phyloP scores from a whole-genome alignment of 2,113 vertebrate genomes.

The Peromyscus polionotus region DNA sequence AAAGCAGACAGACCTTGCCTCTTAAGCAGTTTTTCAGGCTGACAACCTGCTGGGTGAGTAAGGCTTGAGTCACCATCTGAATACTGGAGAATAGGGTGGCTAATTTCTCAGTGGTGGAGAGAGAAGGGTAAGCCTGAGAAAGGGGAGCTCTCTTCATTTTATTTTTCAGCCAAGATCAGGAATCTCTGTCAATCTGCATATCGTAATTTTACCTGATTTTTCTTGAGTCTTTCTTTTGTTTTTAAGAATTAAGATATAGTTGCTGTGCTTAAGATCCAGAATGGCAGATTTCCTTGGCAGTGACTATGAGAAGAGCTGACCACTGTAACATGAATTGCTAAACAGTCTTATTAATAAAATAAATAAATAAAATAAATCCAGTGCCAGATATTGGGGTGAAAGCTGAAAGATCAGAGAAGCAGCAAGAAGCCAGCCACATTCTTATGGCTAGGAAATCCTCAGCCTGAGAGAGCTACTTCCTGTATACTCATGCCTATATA shows the following conservation, averaged over 20 bases:
- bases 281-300: not conserved
- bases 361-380: too few species aligned
- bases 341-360: too few species aligned
- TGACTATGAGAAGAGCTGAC: not conserved
- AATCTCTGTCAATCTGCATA: not conserved
- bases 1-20: not conserved
- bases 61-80: not conserved
- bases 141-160: not conserved
- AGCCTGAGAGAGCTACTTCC: too few species aligned
- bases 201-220: not conserved
- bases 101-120: not conserved
- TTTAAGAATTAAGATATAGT: not conserved
- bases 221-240: not conserved
- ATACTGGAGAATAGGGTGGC: not conserved
- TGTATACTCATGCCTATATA: too few species aligned
- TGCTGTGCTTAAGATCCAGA: not conserved
- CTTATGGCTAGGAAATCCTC: too few species aligned
- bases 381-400: too few species aligned
- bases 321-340: too few species aligned
- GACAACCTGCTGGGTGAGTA: not conserved
- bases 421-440: too few species aligned
- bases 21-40: not conserved
- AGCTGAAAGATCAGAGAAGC: too few species aligned
- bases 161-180: not conserved
- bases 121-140: not conserved